These are phyloP conservation scores for Neelides sp. DNA, from an alignment of 1,140 invertebrate genomes.

Conservation along the genomic window DNA sequence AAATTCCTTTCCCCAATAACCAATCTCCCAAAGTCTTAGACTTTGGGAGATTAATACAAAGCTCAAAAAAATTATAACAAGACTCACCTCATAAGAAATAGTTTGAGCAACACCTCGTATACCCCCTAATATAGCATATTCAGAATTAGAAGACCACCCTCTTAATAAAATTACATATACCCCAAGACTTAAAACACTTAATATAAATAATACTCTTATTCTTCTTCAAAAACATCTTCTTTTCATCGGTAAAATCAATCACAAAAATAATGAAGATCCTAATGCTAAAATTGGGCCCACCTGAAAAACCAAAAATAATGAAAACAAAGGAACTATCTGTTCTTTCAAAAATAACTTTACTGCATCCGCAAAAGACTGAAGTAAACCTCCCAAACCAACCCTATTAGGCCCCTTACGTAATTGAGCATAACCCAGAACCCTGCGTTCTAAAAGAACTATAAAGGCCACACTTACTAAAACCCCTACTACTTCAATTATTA, in stretches of 20 bases:
- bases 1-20: conserved; percentile 36
- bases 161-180: conserved; percentile 45
- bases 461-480: conserved; percentile 48
- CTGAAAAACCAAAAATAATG: conserved; percentile 44
- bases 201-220: conserved; percentile 42
- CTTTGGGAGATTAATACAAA: conserved; percentile 40
- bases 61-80: conserved; percentile 44
- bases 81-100: conserved; percentile 54
- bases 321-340: conserved; percentile 37
- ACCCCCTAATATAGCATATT: conserved; percentile 49
- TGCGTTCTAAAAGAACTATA: conserved; percentile 54
- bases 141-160: conserved; percentile 53
- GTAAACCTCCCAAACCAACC: neutral
- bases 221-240: conserved; percentile 37
- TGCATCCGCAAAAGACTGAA: conserved; percentile 3
- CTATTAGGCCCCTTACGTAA: conserved; percentile 48
- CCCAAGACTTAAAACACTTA: conserved; percentile 42
- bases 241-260: conserved; percentile 40
- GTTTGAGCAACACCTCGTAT: conserved; percentile 49
- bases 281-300: conserved; percentile 45
- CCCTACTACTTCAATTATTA: conserved; percentile 42
- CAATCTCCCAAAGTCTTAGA: no score
- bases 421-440: conserved; percentile 53
- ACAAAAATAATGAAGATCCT: conserved; percentile 43
- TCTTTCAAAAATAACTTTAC: conserved; percentile 52